Conservation (phyloP, 1,140 invertebrate genomes). For the Choristoneura fumiferana region DNA sequence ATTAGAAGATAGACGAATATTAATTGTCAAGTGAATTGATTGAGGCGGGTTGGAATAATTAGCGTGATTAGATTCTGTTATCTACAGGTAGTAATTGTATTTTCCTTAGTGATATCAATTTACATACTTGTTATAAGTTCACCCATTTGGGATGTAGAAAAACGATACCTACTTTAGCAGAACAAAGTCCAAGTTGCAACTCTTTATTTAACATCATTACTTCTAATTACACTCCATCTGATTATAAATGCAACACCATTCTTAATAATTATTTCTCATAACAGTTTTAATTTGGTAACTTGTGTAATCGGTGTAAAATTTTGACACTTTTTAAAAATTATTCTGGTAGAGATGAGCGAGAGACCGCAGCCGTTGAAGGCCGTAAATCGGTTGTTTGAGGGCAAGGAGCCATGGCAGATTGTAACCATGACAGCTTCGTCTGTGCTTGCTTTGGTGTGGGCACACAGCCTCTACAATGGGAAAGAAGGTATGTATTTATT, state of each 20-base stretch:
- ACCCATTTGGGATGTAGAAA: no score
- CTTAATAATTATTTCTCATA: no score
- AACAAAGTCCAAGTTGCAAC: no score
- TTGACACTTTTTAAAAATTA: no score
- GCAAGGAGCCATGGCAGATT: constrained; percentile 87
- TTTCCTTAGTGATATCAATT: neutral
- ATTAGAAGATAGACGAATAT: constrained; percentile 6
- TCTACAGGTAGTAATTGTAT: no score
- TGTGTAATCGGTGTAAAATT: no score
- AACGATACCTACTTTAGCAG: no score
- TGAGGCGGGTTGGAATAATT: neutral
- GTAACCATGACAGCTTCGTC: constrained; percentile 85
- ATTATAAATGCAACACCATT: no score
- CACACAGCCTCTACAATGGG: constrained; percentile 85
- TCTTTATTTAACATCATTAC: no score
- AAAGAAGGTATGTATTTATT: constrained; percentile 83
- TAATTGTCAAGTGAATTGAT: constrained; percentile 9
- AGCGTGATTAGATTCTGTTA: neutral
- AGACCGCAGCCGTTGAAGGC: constrained; percentile 57
- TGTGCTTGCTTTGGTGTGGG: constrained; percentile 82
- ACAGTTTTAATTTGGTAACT: no score
- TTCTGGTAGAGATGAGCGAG: constrained; percentile 59
- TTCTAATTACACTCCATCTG: no score
- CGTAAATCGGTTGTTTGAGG: constrained; percentile 81
- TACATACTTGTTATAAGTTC: neutral